Percentiles rank a stretch among this genome's conserved stretches.
Conservation (phyloP, 2,888 invertebrate genomes). For the Pasiphila rectangulata region DNA sequence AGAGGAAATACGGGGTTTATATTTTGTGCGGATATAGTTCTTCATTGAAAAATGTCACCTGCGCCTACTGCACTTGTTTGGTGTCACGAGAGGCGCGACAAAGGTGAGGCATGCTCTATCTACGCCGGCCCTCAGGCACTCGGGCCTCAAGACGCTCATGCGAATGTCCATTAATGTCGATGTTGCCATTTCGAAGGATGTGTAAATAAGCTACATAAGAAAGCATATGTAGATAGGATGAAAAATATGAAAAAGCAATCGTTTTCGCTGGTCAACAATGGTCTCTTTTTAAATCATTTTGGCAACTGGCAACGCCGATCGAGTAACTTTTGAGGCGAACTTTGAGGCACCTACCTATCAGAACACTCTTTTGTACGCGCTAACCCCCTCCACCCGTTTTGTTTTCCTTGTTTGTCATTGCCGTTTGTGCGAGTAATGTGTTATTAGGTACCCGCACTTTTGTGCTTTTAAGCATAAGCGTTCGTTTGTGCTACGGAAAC, state of each 20-base stretch:
- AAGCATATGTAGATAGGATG: conserved; percentile 1
- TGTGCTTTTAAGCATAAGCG: conserved; percentile 49
- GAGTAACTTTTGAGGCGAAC: conserved; percentile 50
- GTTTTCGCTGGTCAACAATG: background rate
- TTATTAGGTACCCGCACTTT: conserved; percentile 51
- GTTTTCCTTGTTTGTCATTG: conserved; percentile 52
- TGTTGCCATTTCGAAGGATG: conserved; percentile 30
- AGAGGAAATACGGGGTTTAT: background rate
- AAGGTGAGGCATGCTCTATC: conserved; percentile 63
- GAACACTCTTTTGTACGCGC: conserved; percentile 44
- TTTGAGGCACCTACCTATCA: conserved; percentile 40
- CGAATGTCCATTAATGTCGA: conserved; percentile 51
- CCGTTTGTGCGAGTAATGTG: conserved; percentile 55
- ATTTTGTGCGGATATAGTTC: conserved; percentile 26
- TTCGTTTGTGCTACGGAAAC: conserved; percentile 44
- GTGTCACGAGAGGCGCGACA: conserved; percentile 46
- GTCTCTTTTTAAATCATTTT: conserved; percentile 22
- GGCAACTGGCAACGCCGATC: conserved; percentile 29
- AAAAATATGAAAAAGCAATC: background rate
- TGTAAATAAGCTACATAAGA: conserved; percentile 17
- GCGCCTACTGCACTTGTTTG: conserved; percentile 39
- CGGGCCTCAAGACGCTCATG: conserved; percentile 46
- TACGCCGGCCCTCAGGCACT: conserved; percentile 47
- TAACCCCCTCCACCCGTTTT: conserved; percentile 43
- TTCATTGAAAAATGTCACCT: conserved; percentile 41